Percentiles rank a stretch among this genome's conserved stretches.
Evolutionary conservation across 2,113 vertebrate genomes (phyloP).

Genomic region (Oxyruncus cristatus): DNA sequence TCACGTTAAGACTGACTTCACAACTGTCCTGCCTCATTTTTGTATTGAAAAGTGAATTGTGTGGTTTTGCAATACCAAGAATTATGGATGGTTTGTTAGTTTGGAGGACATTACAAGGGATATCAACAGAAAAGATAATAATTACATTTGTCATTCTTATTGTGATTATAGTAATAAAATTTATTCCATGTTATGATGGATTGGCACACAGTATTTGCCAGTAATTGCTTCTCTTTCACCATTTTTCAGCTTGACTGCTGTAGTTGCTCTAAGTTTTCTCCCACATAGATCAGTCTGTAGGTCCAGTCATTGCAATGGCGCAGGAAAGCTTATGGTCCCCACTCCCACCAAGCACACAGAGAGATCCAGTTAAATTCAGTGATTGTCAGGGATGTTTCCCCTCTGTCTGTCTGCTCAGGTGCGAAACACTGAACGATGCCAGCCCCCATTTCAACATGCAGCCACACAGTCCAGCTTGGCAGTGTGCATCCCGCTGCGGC

Average conservation of each 20-base stretch:
- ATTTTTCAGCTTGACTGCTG: background rate
- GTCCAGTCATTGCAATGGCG: background rate
- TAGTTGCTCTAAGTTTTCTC: background rate
- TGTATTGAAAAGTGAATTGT: background rate
- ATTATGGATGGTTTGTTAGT: background rate
- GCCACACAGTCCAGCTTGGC: background rate
- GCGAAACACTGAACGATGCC: background rate
- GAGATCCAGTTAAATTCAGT: background rate
- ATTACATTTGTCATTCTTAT: background rate
- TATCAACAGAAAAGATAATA: background rate
- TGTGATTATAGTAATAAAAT: background rate
- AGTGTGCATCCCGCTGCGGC: background rate
- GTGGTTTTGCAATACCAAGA: background rate
- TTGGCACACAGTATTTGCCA: background rate
- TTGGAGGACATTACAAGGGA: background rate
- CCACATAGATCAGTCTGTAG: fast-evolving
- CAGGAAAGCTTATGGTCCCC: background rate
- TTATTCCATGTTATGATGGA: background rate
- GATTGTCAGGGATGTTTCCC: background rate
- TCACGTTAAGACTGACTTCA: background rate
- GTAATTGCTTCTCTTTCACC: background rate
- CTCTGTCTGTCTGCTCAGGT: background rate
- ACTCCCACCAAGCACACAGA: background rate
- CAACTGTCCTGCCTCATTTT: background rate
- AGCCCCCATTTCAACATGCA: background rate